phyloP scores from a whole-genome alignment of 2,113 vertebrate species.

The Phoxinus phoxinus region DNA sequence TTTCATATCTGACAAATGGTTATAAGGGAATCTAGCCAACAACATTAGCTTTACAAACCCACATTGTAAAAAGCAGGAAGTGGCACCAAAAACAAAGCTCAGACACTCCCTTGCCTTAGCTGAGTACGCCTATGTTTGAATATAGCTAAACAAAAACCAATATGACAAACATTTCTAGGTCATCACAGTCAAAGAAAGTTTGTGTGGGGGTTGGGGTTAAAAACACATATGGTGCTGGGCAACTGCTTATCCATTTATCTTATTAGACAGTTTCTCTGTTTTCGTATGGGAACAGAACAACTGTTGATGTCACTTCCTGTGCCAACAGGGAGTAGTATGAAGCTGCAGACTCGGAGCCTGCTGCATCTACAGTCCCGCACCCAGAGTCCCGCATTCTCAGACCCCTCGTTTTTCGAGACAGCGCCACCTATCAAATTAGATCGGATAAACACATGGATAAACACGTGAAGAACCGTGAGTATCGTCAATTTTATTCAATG shows the following conservation, averaged over 20 bases:
- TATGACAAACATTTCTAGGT: neutral
- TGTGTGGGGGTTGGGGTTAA: neutral
- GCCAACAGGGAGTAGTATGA: no score
- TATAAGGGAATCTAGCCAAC: neutral
- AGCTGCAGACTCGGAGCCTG: no score
- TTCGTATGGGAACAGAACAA: neutral
- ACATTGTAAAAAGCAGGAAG: neutral
- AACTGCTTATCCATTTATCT: slow-evolving; percentile 4
- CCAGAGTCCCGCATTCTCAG: no score
- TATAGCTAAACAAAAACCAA: neutral
- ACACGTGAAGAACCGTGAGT: no score
- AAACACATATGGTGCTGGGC: slow-evolving; percentile 2
- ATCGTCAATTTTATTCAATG: no score
- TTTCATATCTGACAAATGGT: neutral
- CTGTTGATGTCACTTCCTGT: slow-evolving; percentile 5
- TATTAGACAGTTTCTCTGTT: slow-evolving; percentile 9
- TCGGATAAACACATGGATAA: no score
- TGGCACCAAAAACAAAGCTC: neutral
- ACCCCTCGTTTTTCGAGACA: no score
- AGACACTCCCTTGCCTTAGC: slow-evolving; percentile 1
- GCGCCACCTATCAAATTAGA: no score
- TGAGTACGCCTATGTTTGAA: neutral
- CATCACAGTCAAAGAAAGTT: neutral
- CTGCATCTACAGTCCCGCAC: no score
- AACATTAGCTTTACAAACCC: neutral